Evolutionary conservation across 2,888 invertebrate genomes (phyloP).

Genomic region (Pimpla rufipes): DNA sequence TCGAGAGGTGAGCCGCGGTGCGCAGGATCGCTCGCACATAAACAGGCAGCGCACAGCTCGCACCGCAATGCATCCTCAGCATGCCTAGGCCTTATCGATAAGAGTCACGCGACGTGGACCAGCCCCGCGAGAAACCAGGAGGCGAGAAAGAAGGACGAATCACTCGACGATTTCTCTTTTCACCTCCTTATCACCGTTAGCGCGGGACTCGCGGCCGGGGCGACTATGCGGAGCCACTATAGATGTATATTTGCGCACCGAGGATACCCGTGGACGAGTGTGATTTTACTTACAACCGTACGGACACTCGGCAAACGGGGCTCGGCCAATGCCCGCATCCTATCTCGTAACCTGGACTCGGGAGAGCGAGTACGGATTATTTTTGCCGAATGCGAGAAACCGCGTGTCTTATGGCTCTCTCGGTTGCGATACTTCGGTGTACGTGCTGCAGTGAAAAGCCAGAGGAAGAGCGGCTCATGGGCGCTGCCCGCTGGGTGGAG

Average conservation of each 20-base stretch:
- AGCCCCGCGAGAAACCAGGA: conserved; percentile 37
- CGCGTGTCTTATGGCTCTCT: conserved; percentile 48
- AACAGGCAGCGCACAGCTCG: conserved; percentile 35
- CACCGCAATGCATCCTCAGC: conserved; percentile 65
- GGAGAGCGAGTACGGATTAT: conserved; percentile 42
- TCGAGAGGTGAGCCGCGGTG: background rate
- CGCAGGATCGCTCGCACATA: conserved; percentile 9
- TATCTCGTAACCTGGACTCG: conserved; percentile 52
- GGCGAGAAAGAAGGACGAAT: conserved; percentile 69
- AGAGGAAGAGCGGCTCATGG: conserved; percentile 3
- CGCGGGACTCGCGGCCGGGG: conserved; percentile 41
- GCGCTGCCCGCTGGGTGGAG: conserved; percentile 49
- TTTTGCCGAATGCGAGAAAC: conserved; percentile 54
- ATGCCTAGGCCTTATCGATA: conserved; percentile 71
- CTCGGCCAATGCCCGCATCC: conserved; percentile 60
- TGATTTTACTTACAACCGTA: conserved; percentile 32
- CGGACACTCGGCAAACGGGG: conserved; percentile 36
- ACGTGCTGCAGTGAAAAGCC: background rate
- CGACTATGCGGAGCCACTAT: conserved; percentile 1
- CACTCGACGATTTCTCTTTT: conserved; percentile 72
- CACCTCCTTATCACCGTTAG: conserved; percentile 72
- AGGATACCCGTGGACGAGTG: conserved; percentile 31
- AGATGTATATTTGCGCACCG: conserved; percentile 17
- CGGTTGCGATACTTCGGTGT: conserved; percentile 10
- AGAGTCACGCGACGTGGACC: conserved; percentile 75